A percentile compares a stretch with the other conserved stretches of the same genome.
These are phyloP conservation scores for Rana temporaria DNA, from an alignment of 2,113 vertebrate species.

Conservation along the genomic window DNA sequence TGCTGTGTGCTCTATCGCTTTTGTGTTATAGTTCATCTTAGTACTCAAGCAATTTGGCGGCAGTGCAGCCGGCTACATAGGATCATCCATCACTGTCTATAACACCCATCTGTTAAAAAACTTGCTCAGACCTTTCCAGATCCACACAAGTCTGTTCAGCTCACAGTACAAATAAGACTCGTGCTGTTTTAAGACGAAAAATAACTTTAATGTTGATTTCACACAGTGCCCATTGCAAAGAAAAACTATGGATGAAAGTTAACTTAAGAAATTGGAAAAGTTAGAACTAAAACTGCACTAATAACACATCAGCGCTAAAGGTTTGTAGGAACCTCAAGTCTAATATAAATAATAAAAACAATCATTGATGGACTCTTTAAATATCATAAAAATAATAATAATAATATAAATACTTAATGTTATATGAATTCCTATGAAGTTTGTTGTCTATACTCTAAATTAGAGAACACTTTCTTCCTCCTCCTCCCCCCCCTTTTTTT, in stretches of 20 bases:
- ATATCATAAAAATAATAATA: too few relatives aligned
- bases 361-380: too few relatives aligned
- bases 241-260: constrained; percentile 15
- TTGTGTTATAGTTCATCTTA: not conserved
- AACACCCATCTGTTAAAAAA: constrained; percentile 14
- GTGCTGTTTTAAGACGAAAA: constrained; percentile 27
- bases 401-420: too few relatives aligned
- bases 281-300: not conserved
- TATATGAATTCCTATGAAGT: too few relatives aligned
- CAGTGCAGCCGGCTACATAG: not conserved
- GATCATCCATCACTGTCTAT: not conserved
- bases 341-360: too few relatives aligned
- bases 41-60: not conserved
- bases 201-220: not conserved
- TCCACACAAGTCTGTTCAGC: constrained; percentile 37
- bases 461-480: too few relatives aligned
- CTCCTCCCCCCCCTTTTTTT: too few relatives aligned
- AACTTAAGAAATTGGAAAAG: constrained; percentile 12
- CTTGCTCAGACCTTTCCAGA: constrained; percentile 14
- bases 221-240: constrained; percentile 6
- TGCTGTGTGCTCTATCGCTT: too few relatives aligned
- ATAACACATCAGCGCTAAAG: too few relatives aligned
- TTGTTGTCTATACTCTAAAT: too few relatives aligned
- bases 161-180: constrained; percentile 4
- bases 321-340: too few relatives aligned